phyloP scores from a whole-genome alignment of 2,797 vertebrate species.

The Pseudotriccus pelzelni region DNA sequence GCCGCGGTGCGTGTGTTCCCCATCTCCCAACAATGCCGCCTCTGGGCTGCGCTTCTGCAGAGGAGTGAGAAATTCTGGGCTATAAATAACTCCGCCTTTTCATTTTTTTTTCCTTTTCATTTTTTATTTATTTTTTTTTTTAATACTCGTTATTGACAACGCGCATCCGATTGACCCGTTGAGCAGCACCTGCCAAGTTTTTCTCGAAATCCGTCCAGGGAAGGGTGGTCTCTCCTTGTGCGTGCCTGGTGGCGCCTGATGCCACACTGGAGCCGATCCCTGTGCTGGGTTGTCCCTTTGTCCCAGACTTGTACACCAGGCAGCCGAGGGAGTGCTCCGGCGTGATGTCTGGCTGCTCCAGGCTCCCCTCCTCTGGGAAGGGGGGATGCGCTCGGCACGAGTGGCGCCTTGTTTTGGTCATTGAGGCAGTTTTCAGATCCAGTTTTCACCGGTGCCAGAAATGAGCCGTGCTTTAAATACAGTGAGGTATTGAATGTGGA shows the following conservation, averaged over 20 bases:
- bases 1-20: background rate
- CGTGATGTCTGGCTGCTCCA: background rate
- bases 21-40: conserved; percentile 8
- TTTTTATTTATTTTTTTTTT: background rate
- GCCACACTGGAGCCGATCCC: background rate
- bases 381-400: background rate
- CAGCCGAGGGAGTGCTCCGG: background rate
- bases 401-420: background rate
- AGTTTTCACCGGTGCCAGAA: background rate
- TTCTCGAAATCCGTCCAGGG: background rate
- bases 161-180: background rate
- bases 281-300: conserved; percentile 33
- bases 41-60: conserved; percentile 16
- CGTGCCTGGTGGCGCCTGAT: background rate
- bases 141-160: background rate
- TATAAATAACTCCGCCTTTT: conserved; percentile 37
- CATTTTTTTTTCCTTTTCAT: background rate
- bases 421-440: background rate
- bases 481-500: background rate
- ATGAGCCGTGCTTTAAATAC: background rate
- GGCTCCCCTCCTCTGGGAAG: background rate
- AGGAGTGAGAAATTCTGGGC: background rate
- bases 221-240: background rate
- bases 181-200: background rate
- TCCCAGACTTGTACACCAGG: conserved; percentile 19